Evolutionary conservation across 2,888 invertebrate genomes (phyloP), one percentile per base, ranked within the genome.

Genomic region (Hydroisotoma schaefferi): DNA sequence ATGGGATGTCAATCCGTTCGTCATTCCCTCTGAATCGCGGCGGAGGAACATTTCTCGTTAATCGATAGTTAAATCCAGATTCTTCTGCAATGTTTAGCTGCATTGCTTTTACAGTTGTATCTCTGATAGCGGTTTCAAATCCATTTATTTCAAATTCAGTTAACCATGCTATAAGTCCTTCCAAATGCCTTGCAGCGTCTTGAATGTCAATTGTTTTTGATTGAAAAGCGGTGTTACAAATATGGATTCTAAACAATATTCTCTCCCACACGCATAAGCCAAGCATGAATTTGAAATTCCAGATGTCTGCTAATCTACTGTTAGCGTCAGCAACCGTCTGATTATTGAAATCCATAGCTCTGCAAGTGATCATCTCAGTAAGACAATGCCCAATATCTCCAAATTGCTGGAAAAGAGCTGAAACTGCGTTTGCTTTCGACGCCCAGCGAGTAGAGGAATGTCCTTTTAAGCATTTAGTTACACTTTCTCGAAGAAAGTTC

Each of bases 401-500:
- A 40, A 38, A 59, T 29, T 55, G 8, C 2, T 18, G 12, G 2
- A 1, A 27, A 2, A 59, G 4, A 8, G 55, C 55, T 15, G 2
- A 20, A 2, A 59, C 56, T 18, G 63, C 59, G 5, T 20, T n/a
- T 1, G 55, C 28, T 43, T 53, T 55, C 0, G 63, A 55, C 3
- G 63, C 59, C 63, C 63, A 63, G 8, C 63, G 29, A 1, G 59
- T 63, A 2, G n/a, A 1, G 4, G 22, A 22, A n/a, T 56, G 56
- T 25, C 28, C 18, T 26, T 63, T 63, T 2, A 56, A 20, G 2
- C 52, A 23, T 1, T 15, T 23, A 46, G 27, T 28, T 8, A 29
- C 20, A 2, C 40, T 6, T 1, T 5, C n/a, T 20, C 15, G 44
- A 2, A 57, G 18, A 5, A 53, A 10, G n/a, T 40, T 23, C 63